Conservation (phyloP, 1,140 invertebrate genomes). For the Dreissena rostriformis region DNA sequence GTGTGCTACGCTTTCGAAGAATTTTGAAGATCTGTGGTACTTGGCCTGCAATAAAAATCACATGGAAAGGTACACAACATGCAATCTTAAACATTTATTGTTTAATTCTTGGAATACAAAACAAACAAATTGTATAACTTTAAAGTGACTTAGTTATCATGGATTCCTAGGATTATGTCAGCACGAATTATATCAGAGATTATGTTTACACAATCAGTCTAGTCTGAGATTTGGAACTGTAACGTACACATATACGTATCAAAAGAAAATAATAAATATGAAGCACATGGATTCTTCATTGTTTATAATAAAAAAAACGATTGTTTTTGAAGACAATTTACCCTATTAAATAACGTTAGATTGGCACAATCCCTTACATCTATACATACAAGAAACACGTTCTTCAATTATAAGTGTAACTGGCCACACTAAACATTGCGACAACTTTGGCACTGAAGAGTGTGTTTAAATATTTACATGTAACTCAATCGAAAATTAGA, state of each 20-base stretch:
- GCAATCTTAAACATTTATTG: background rate
- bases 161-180: background rate
- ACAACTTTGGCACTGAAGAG: no score
- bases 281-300: no score
- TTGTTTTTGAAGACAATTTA: no score
- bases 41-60: conserved; percentile 51
- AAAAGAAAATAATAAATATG: no score
- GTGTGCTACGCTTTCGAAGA: conserved; percentile 56
- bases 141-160: background rate
- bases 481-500: background rate
- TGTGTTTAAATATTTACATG: background rate
- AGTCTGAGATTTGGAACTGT: no score
- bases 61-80: background rate
- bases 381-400: background rate
- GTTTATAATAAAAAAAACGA: no score
- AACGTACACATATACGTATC: no score
- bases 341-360: no score
- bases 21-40: conserved; percentile 65
- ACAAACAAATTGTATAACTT: background rate
- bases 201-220: no score
- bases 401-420: background rate
- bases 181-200: background rate
- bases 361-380: background rate
- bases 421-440: no score
- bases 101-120: background rate